These are phyloP conservation scores for Pachycephala philippinensis DNA, from an alignment of 2,113 vertebrate species.

Conservation along the genomic window DNA sequence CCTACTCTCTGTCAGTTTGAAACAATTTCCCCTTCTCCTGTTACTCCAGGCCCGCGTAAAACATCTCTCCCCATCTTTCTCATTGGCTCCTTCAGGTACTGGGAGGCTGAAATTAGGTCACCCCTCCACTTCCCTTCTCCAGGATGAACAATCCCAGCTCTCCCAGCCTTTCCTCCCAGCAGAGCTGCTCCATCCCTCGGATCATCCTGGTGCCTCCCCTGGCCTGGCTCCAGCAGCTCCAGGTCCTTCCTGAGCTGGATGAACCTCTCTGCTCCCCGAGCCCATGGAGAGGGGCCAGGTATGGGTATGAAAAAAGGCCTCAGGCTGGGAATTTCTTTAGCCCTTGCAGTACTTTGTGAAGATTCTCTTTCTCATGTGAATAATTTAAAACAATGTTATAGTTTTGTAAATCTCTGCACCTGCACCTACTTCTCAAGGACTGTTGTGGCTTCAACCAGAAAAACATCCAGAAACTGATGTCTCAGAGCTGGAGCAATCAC, in stretches of 20 bases:
- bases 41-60: not conserved
- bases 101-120: not conserved
- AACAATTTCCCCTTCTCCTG: not conserved
- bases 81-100: not conserved
- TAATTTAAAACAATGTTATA: too few relatives aligned
- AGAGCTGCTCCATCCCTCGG: not conserved
- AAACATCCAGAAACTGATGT: too few relatives aligned
- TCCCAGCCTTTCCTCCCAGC: not conserved
- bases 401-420: too few relatives aligned
- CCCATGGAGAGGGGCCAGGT: fast-evolving
- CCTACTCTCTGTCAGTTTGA: not conserved
- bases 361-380: too few relatives aligned
- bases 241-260: not conserved
- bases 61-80: not conserved
- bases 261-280: not conserved
- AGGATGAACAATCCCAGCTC: not conserved
- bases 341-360: too few relatives aligned
- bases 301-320: too few relatives aligned
- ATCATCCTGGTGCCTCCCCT: not conserved
- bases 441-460: too few relatives aligned
- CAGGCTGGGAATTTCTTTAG: too few relatives aligned
- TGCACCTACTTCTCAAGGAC: too few relatives aligned
- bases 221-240: not conserved
- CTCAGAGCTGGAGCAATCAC: too few relatives aligned
- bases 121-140: not conserved